These are phyloP conservation scores for Lasioglossum calceatum DNA, from an alignment of 2,888 invertebrate species.

Conservation along the genomic window DNA sequence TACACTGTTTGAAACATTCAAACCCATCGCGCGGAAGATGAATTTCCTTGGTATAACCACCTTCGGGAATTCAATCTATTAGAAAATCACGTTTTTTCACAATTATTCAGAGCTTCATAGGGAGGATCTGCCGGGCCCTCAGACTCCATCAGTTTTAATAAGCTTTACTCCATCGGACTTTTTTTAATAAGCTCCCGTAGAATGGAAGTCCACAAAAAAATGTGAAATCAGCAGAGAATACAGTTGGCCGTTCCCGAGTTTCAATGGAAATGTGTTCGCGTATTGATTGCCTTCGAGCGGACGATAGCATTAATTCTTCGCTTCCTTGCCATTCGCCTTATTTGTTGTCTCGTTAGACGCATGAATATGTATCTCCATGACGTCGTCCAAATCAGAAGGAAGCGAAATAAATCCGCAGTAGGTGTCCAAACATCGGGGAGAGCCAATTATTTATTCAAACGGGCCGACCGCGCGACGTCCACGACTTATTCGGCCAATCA, in stretches of 20 bases:
- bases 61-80: neutral
- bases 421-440: slow-evolving; percentile 27
- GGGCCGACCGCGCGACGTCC: neutral
- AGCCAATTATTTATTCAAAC: slow-evolving; percentile 32
- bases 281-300: neutral
- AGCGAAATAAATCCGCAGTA: slow-evolving; percentile 20
- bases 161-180: neutral
- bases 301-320: neutral
- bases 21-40: neutral
- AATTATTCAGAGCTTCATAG: neutral
- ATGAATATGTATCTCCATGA: neutral
- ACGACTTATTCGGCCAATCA: slow-evolving; percentile 37
- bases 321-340: neutral
- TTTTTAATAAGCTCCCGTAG: neutral
- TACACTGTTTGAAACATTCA: neutral
- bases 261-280: neutral
- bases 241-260: neutral
- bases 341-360: slow-evolving; percentile 7
- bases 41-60: neutral
- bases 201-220: neutral
- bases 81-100: neutral
- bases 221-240: neutral
- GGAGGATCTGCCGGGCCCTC: neutral
- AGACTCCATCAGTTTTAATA: neutral
- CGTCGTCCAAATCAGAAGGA: neutral